Conservation (phyloP, 2,797 vertebrate genomes). For the Siniperca undulata region DNA sequence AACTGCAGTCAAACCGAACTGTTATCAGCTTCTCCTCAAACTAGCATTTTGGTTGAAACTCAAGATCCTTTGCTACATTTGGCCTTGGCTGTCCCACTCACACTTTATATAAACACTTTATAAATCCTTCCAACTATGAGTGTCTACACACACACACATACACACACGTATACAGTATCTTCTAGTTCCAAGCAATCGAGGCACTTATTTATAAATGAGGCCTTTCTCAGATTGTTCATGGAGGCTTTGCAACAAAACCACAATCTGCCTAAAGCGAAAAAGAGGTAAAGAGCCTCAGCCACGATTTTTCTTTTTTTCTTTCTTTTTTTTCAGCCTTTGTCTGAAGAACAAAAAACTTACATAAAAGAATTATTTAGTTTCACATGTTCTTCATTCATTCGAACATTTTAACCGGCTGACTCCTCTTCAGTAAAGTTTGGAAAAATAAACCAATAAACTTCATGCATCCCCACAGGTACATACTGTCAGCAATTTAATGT, state of each 20-base stretch:
- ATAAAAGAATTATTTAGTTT: constrained; percentile 26
- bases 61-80: constrained; percentile 71
- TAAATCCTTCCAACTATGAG: constrained; percentile 73
- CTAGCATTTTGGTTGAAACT: constrained; percentile 77
- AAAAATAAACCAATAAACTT: not conserved
- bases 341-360: constrained; percentile 12
- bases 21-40: constrained; percentile 82
- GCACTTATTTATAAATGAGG: constrained; percentile 80
- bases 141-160: constrained; percentile 34
- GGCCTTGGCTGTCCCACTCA: constrained; percentile 61
- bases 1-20: constrained; percentile 79
- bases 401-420: not conserved
- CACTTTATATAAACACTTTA: constrained; percentile 81
- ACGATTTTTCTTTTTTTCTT: constrained; percentile 31
- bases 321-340: constrained; percentile 32
- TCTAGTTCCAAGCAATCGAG: constrained; percentile 60
- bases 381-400: constrained; percentile 14
- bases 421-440: not conserved
- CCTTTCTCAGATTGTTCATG: constrained; percentile 76
- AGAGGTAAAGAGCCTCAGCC: constrained; percentile 57
- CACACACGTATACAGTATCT: constrained; percentile 31
- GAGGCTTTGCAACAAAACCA: constrained; percentile 77
- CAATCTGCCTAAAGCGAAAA: constrained; percentile 68
- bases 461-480: not conserved
- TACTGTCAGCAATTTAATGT: not conserved